These are phyloP conservation scores for Piscicola geometra DNA, from an alignment of 2,888 invertebrate genomes.

Conservation along the genomic window DNA sequence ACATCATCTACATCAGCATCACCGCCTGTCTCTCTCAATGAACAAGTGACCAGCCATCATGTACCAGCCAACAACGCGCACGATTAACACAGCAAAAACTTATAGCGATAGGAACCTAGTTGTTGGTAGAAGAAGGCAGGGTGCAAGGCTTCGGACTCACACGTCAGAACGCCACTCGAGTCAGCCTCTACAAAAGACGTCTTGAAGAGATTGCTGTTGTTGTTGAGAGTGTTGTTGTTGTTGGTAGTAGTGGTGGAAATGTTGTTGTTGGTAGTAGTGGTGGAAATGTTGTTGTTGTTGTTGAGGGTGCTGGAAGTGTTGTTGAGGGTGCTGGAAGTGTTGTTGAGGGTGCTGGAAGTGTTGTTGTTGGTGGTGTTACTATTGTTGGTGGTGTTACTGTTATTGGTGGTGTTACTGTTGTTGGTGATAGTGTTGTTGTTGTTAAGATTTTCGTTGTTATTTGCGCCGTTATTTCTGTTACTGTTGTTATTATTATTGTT, in stretches of 20 bases:
- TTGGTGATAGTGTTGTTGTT: neutral
- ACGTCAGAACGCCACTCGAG: slow-evolving; percentile 17
- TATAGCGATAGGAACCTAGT: no score
- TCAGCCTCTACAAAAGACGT: slow-evolving; percentile 31
- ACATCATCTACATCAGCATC: no score
- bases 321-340: neutral
- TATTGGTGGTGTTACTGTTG: neutral
- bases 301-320: neutral
- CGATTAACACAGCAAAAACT: no score
- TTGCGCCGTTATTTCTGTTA: neutral
- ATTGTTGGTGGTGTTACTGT: slow-evolving; percentile 1
- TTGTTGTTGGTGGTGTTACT: neutral
- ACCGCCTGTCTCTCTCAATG: no score
- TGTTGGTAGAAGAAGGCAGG: no score
- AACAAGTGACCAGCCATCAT: no score
- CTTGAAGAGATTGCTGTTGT: slow-evolving; percentile 14
- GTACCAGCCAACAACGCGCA: no score
- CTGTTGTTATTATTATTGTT: no score
- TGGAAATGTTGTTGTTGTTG: neutral
- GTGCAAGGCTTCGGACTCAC: neutral
- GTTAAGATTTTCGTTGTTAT: neutral
- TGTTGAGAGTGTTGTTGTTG: slow-evolving; percentile 4
- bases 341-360: neutral
- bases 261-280: neutral
- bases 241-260: neutral